phyloP scores from a whole-genome alignment of 2,888 invertebrate species.

The Scaptomyza parva region DNA sequence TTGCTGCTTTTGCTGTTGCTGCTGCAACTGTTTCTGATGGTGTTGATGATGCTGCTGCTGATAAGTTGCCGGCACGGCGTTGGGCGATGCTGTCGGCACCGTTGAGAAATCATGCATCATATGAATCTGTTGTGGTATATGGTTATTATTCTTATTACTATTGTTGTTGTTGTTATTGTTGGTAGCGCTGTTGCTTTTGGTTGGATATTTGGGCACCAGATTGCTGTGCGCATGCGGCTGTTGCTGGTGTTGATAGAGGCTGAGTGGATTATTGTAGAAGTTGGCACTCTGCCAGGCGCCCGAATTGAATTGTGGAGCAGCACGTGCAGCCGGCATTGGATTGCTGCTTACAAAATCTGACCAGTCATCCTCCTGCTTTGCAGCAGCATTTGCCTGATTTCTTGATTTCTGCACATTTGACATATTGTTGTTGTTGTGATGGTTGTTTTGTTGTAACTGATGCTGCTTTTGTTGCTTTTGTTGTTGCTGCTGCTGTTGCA shows the following conservation, averaged over 20 bases:
- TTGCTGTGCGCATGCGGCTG: conserved; percentile 67
- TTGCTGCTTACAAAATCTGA: conserved; percentile 86
- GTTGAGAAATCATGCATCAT: conserved; percentile 84
- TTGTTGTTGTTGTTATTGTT: conserved; percentile 36
- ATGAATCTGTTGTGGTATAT: conserved; percentile 80
- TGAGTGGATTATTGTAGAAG: conserved; percentile 83
- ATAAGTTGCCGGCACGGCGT: conserved; percentile 47
- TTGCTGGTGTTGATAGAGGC: conserved; percentile 80
- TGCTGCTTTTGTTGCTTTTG: conserved; percentile 34
- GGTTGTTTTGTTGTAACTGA: conserved; percentile 21
- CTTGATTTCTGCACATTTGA: conserved; percentile 27
- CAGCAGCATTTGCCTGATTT: conserved; percentile 7
- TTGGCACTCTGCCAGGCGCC: conserved; percentile 84
- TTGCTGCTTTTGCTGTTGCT: conserved; percentile 40
- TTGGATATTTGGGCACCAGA: conserved; percentile 64
- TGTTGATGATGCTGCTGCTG: conserved; percentile 59
- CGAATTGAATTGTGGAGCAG: conserved; percentile 81
- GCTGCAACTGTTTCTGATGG: conserved; percentile 43
- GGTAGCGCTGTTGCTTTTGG: conserved; percentile 41
- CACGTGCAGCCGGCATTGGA: conserved; percentile 61
- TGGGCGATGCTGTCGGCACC: conserved; percentile 50
- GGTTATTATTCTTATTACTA: conserved; percentile 59
- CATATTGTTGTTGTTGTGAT: conserved; percentile 54
- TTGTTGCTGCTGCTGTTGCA: conserved; percentile 39
- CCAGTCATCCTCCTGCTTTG: conserved; percentile 86